phyloP scores from a whole-genome alignment of 2,888 invertebrate species.

The Melipona beecheii region DNA sequence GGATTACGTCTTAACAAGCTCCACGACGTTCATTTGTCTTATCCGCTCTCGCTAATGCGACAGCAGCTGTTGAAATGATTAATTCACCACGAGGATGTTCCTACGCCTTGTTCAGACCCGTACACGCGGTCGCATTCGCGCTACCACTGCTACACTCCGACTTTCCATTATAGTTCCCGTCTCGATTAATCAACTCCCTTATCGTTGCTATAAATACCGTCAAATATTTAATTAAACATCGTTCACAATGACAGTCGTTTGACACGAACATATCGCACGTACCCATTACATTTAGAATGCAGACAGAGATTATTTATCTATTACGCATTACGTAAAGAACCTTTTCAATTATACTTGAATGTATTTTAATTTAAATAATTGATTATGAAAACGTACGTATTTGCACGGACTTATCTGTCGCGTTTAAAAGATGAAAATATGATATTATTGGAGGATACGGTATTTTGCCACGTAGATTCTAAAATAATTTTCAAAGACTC shows the following conservation, averaged over 20 bases:
- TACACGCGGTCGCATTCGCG: slow-evolving; percentile 44
- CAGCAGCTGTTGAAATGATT: slow-evolving; percentile 84
- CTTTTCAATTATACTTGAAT: background rate
- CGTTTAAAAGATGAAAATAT: background rate
- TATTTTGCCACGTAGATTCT: background rate
- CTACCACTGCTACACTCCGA: slow-evolving; percentile 36
- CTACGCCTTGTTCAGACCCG: slow-evolving; percentile 58
- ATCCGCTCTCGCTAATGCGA: slow-evolving; percentile 83
- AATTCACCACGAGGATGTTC: slow-evolving; percentile 79
- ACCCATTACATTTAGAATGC: background rate
- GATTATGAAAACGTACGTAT: background rate
- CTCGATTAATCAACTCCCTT: slow-evolving; percentile 67
- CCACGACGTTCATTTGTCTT: slow-evolving; percentile 84
- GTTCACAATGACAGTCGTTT: background rate
- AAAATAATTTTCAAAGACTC: too few relatives aligned
- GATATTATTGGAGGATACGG: background rate
- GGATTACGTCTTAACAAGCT: slow-evolving; percentile 84
- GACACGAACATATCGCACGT: background rate
- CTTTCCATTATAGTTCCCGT: slow-evolving; percentile 46
- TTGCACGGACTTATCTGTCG: background rate
- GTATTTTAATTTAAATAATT: background rate
- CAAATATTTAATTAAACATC: slow-evolving; percentile 49
- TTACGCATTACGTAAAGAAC: background rate
- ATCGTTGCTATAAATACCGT: slow-evolving; percentile 62
- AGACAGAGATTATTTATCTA: background rate